These are phyloP conservation scores for Alloscopus bannaensis DNA, from an alignment of 2,888 invertebrate species.

Conservation along the genomic window DNA sequence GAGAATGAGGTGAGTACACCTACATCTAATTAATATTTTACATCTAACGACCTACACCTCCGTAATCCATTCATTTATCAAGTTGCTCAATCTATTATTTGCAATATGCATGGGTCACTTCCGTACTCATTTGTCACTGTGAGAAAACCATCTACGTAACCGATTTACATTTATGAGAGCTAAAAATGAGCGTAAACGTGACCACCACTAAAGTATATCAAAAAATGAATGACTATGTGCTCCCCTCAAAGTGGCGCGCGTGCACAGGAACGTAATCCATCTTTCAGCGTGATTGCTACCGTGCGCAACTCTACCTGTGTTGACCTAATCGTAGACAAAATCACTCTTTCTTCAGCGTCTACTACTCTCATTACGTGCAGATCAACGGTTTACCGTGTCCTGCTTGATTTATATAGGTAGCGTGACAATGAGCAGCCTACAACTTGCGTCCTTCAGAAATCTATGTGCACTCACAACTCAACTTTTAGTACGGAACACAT, in stretches of 20 bases:
- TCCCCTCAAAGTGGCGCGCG: conserved; percentile 3
- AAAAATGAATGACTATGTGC: background rate
- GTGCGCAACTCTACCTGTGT: conserved; percentile 5
- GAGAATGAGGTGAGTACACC: conserved; percentile 81
- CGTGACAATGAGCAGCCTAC: conserved; percentile 33
- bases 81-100: background rate
- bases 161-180: background rate
- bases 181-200: background rate
- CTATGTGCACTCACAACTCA: background rate
- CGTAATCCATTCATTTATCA: background rate
- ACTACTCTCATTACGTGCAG: conserved; percentile 10
- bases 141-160: conserved; percentile 14
- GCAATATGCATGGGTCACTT: conserved; percentile 29
- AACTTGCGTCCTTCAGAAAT: conserved; percentile 47
- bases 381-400: conserved; percentile 7
- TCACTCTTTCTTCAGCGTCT: conserved; percentile 17
- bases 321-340: conserved; percentile 41
- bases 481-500: too few species aligned
- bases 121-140: conserved; percentile 48
- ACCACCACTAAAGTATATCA: background rate
- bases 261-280: background rate
- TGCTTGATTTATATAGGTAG: conserved; percentile 34
- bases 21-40: too few species aligned
- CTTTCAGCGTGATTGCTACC: background rate
- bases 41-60: background rate